Base-by-base conservation (phyloP, 2,113 vertebrate genomes). In the Pseudorectes ferrugineus region DNA sequence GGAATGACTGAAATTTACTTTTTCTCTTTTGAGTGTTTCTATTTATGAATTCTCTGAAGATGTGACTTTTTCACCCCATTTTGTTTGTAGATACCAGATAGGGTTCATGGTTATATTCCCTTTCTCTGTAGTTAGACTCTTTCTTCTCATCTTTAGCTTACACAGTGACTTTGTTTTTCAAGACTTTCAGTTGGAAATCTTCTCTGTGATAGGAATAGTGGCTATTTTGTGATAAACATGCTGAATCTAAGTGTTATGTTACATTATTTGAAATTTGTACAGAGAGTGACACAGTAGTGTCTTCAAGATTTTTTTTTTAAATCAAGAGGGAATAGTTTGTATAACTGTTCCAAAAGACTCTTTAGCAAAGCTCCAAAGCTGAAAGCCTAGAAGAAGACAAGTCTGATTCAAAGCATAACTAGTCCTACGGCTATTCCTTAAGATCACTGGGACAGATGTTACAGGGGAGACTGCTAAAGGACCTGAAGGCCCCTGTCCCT, bases 41-140 rank as follows among this genome's bases (percentile, higher is more conserved):
- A 31, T 85, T 73, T 68, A 33, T 74, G 48, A 72, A 36, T 51
- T 59, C 23, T 74, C 43, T 55, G 40, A 75, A 36, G 26, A 86
- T 33, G 9, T 72, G 25, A 26, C 28, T 45, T 73, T 7, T 10
- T 5, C 0, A 3, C 6, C 7, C 11, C 3, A 1, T 68, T 76
- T 72, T 77, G 18, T 54, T 54, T 71, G 38, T 71, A 42, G 18
- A 45, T 68, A 67, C 12, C 40, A 62, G 19, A 12, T 74, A 9
- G 36, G 19, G 11, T 25, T 90, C 22, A 20, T 31, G 71, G 24
- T 71, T 74, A 66, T 28, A 36, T 90, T 82, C n/a, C 28, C 9
- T 42, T 78, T 78, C 46, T 52, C 46, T 78, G 2, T 73, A 21
- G 36, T 71, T 58, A 15, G 23, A 31, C 19, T 55, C 6, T 85